Evolutionary conservation across 2,113 vertebrate species (phyloP).

Genomic region (Erpornis zantholeuca): DNA sequence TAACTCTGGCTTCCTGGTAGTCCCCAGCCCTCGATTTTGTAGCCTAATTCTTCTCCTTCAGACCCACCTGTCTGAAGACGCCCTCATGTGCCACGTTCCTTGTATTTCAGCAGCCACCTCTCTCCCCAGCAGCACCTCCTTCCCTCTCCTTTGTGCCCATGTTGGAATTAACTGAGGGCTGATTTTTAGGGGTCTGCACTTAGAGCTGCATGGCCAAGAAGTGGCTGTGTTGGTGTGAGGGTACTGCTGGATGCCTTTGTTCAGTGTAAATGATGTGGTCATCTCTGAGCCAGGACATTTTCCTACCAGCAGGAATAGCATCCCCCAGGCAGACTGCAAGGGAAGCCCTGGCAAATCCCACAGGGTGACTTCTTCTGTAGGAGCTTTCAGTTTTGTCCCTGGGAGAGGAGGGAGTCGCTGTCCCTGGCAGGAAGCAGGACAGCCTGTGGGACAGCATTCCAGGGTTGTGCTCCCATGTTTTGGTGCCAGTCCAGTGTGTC

Average conservation of each 20-base stretch:
- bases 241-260: not conserved
- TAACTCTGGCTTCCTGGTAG: not conserved
- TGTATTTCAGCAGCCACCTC: not conserved
- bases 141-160: not conserved
- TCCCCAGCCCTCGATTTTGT: not conserved
- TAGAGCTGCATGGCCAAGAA: not conserved
- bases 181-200: not conserved
- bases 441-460: not conserved
- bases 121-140: not conserved
- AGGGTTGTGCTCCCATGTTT: not conserved
- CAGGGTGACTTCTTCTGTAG: not conserved
- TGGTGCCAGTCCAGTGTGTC: not conserved
- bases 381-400: not conserved
- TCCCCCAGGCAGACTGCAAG: not conserved
- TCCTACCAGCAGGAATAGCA: not conserved
- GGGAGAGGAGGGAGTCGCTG: not conserved
- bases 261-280: not conserved
- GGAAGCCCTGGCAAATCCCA: not conserved
- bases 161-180: not conserved
- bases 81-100: not conserved
- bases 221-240: not conserved
- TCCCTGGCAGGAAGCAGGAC: not conserved
- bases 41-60: not conserved
- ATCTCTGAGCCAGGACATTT: not conserved
- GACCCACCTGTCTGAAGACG: not conserved